Conservation (phyloP, 2,113 vertebrate genomes). For the Hyla sarda region DNA sequence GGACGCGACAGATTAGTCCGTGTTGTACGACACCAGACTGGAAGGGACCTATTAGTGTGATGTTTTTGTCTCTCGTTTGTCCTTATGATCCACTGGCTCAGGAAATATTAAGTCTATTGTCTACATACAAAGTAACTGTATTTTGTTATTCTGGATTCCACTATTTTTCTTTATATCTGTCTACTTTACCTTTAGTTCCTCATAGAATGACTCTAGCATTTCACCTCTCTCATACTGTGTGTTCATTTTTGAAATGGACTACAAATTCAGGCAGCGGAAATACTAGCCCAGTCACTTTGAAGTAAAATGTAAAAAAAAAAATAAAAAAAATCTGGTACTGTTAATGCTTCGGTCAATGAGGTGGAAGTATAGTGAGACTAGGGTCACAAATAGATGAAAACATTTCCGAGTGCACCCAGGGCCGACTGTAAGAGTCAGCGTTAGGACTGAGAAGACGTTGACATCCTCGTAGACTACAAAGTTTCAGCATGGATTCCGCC, state of each 20-base stretch:
- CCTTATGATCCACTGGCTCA: slow-evolving; percentile 41
- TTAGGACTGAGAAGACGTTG: too few species aligned
- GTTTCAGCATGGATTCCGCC: too few species aligned
- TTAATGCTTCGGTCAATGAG: too few species aligned
- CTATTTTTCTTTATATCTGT: slow-evolving; percentile 16
- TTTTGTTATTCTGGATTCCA: slow-evolving; percentile 29
- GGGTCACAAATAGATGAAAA: too few species aligned
- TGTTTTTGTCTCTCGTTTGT: slow-evolving; percentile 47
- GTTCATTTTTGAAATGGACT: slow-evolving; percentile 9
- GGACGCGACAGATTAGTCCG: not conserved
- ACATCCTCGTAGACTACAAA: too few species aligned
- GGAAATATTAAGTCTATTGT: slow-evolving; percentile 30
- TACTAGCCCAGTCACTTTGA: slow-evolving; percentile 24
- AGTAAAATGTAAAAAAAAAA: slow-evolving; percentile 43
- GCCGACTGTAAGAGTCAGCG: too few species aligned
- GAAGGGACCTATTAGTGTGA: slow-evolving; percentile 34
- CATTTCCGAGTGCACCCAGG: too few species aligned
- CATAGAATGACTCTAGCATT: slow-evolving; percentile 28
- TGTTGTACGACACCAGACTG: not conserved
- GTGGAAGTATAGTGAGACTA: too few species aligned
- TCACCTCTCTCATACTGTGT: slow-evolving; percentile 19
- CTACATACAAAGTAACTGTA: slow-evolving; percentile 29
- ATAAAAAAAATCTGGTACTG: too few species aligned
- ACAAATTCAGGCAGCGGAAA: not conserved
- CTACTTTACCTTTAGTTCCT: not conserved